Conservation (phyloP, 2,113 vertebrate genomes). For the Anoura caudifer region DNA sequence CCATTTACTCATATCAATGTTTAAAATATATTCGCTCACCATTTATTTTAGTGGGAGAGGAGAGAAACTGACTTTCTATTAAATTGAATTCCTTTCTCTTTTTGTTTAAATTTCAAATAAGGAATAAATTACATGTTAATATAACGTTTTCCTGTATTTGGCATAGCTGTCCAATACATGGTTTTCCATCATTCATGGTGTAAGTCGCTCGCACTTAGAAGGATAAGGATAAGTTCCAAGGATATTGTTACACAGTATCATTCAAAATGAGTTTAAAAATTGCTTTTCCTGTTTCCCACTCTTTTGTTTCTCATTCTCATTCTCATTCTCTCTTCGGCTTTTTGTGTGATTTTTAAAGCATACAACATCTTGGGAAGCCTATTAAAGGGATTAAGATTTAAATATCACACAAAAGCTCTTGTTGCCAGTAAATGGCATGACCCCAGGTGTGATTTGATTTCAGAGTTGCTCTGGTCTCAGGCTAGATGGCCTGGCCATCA, state of each 20-base stretch:
- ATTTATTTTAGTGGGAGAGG: slow-evolving; percentile 35
- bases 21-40: neutral
- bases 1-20: neutral
- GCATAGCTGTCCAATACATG: neutral
- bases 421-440: neutral
- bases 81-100: slow-evolving; percentile 1
- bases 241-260: neutral
- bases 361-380: neutral
- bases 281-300: neutral
- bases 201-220: neutral
- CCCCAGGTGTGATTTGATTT: neutral
- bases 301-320: neutral
- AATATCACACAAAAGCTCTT: neutral
- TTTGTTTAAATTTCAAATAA: slow-evolving; percentile 9
- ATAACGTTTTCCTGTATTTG: neutral
- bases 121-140: neutral
- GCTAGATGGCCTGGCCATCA: neutral
- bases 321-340: neutral
- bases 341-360: neutral
- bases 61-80: slow-evolving; percentile 25
- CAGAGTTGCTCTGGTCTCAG: neutral
- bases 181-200: neutral
- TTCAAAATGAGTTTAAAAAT: neutral
- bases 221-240: neutral
- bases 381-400: neutral